Conservation (phyloP, 1,140 invertebrate genomes). For the Nasonia giraulti region DNA sequence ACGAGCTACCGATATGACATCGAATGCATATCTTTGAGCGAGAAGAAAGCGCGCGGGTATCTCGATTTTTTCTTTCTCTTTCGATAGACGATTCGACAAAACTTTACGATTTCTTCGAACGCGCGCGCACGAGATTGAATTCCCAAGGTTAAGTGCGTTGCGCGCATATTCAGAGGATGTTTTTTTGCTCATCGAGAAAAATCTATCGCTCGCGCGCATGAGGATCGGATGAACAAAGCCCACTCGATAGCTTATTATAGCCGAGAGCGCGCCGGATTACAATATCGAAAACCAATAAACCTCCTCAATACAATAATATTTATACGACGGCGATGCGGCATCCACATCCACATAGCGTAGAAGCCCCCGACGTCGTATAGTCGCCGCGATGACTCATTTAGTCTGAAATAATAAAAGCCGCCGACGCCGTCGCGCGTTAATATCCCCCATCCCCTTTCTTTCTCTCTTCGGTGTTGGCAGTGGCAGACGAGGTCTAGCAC, state of each 20-base stretch:
- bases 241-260: background rate
- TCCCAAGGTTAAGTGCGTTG: background rate
- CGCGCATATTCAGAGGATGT: too few relatives aligned
- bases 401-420: slow-evolving; percentile 25
- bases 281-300: background rate
- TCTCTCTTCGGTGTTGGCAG: background rate
- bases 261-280: background rate
- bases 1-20: background rate
- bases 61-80: too few relatives aligned
- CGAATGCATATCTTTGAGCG: background rate
- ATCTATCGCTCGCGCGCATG: too few relatives aligned
- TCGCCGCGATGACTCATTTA: slow-evolving; percentile 15
- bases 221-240: background rate
- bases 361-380: too few relatives aligned
- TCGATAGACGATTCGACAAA: background rate
- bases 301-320: background rate
- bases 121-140: background rate
- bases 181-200: too few relatives aligned
- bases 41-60: too few relatives aligned
- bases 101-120: background rate
- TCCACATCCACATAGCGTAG: too few relatives aligned
- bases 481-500: background rate
- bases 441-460: background rate
- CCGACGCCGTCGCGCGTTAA: background rate
- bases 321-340: background rate